These are phyloP conservation scores for Brachylomia viminalis DNA, from an alignment of 2,888 invertebrate genomes.

Conservation along the genomic window DNA sequence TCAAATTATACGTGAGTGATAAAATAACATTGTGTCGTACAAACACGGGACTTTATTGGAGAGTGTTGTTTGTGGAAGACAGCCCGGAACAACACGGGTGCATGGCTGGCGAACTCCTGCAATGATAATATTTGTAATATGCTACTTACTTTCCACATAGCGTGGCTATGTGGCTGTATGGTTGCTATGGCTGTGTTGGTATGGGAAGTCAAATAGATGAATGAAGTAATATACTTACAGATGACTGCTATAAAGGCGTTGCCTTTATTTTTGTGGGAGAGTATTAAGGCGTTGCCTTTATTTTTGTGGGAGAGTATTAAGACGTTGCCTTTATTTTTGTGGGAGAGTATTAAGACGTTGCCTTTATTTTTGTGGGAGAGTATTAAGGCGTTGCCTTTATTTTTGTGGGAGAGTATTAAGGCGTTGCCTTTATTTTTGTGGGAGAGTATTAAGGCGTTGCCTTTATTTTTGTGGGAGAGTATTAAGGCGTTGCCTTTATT, in stretches of 20 bases:
- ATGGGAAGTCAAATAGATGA: neutral
- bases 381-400: neutral
- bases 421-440: neutral
- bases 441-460: neutral
- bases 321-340: neutral
- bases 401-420: neutral
- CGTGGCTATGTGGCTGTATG: neutral
- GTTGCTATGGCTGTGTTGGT: neutral
- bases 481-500: neutral
- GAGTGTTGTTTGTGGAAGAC: constrained; percentile 58
- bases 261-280: neutral
- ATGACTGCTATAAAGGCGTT: too few species aligned
- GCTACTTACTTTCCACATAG: constrained; percentile 42
- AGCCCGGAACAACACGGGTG: constrained; percentile 51
- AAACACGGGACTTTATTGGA: constrained; percentile 57
- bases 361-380: neutral
- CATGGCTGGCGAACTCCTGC: constrained; percentile 48
- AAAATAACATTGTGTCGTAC: constrained; percentile 55
- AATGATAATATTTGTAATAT: constrained; percentile 56
- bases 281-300: neutral
- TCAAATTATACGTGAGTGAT: constrained; percentile 59
- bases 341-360: neutral
- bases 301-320: neutral
- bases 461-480: neutral
- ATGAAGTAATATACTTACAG: neutral